phyloP scores from a whole-genome alignment of 2,888 invertebrate genomes.

The Heteromyza rotundicornis region DNA sequence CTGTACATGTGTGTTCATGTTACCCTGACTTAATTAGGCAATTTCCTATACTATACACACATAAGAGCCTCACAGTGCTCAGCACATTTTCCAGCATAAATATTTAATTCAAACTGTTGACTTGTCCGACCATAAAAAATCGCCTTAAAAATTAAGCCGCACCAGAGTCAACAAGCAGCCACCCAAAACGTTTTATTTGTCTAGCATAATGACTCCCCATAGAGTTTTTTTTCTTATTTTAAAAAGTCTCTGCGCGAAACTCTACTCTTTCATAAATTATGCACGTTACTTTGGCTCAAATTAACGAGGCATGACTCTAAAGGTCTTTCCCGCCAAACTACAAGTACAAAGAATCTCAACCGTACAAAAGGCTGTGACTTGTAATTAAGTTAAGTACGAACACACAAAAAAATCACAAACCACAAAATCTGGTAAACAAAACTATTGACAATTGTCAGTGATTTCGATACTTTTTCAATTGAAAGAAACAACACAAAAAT shows the following conservation, averaged over 20 bases:
- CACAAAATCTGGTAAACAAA: background rate
- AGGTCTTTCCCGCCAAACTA: background rate
- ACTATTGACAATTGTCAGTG: background rate
- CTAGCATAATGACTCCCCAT: background rate
- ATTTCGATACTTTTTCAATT: background rate
- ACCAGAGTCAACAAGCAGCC: no score
- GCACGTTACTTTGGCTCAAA: no score
- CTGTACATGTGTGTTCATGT: no score
- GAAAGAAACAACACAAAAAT: background rate
- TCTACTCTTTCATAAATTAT: background rate
- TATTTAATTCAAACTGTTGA: no score
- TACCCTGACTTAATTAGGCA: background rate
- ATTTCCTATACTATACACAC: no score
- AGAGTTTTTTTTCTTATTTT: background rate
- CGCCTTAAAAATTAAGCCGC: no score
- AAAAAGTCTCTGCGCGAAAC: background rate
- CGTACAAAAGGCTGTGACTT: background rate
- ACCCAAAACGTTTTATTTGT: background rate
- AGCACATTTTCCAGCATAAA: no score
- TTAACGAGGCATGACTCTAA: background rate
- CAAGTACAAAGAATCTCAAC: background rate
- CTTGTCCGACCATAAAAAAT: no score
- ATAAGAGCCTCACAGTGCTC: no score
- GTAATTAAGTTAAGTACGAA: background rate
- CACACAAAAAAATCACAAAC: no score